Conservation (phyloP, 2,888 invertebrate genomes). For the Villa cingulata region DNA sequence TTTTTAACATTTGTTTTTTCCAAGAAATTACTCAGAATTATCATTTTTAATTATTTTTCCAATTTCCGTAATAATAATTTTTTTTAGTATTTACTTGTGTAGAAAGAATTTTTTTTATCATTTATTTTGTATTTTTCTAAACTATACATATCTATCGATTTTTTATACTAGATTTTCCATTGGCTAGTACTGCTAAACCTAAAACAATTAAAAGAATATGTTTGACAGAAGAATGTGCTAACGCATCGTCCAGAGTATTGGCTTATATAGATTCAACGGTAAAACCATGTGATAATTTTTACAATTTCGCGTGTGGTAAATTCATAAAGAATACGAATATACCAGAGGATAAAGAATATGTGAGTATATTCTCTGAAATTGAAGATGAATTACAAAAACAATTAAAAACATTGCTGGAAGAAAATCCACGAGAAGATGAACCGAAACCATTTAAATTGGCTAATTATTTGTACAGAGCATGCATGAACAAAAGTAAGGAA, state of each 20-base stretch:
- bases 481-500: conserved; percentile 36
- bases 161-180: not conserved
- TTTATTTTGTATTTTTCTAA: too few species aligned
- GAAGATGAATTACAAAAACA: conserved; percentile 36
- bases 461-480: conserved; percentile 35
- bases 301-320: conserved; percentile 59
- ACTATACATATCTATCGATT: too few species aligned
- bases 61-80: too few species aligned
- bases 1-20: too few species aligned
- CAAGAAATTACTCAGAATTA: too few species aligned
- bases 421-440: conserved; percentile 27
- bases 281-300: conserved; percentile 67
- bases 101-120: too few species aligned
- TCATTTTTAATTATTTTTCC: too few species aligned
- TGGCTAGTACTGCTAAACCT: conserved; percentile 25
- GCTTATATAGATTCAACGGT: conserved; percentile 50
- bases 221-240: conserved; percentile 62
- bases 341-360: conserved; percentile 49
- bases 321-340: conserved; percentile 53
- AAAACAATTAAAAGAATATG: conserved; percentile 41
- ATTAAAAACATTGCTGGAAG: conserved; percentile 31
- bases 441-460: conserved; percentile 35
- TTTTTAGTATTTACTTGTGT: too few species aligned
- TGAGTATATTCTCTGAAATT: conserved; percentile 35
- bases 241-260: conserved; percentile 53